Percentiles rank a stretch among this genome's conserved stretches.
Conservation (phyloP, 2,797 vertebrate species). For the Valencia hispanica region DNA sequence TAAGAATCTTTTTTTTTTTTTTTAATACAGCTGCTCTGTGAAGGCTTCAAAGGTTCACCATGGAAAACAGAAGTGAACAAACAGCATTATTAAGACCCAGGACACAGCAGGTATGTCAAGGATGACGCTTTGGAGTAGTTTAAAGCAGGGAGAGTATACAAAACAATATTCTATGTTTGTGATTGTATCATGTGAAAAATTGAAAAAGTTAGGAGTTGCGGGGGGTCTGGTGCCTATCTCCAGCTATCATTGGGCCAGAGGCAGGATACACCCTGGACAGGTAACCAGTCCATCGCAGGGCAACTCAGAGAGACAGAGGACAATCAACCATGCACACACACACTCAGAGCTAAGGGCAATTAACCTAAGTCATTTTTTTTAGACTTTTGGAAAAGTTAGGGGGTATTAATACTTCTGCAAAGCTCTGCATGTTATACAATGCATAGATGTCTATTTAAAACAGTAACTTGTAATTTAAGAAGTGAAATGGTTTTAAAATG, state of each 20-base stretch:
- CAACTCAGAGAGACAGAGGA: not conserved
- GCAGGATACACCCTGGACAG: too few relatives aligned
- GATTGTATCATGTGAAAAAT: not conserved
- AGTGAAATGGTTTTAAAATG: too few relatives aligned
- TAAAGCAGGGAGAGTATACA: not conserved
- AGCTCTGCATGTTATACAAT: not conserved
- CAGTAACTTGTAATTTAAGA: not conserved
- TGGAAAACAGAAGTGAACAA: not conserved
- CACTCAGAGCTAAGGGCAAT: too few relatives aligned
- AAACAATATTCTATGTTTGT: too few relatives aligned
- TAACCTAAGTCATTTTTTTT: too few relatives aligned
- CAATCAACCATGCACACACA: not conserved
- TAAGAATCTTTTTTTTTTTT: too few relatives aligned
- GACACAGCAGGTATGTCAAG: not conserved
- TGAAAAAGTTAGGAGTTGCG: too few relatives aligned
- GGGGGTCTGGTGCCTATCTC: too few relatives aligned
- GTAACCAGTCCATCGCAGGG: too few relatives aligned
- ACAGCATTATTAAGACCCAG: not conserved
- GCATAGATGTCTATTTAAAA: not conserved
- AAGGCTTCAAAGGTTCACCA: not conserved
- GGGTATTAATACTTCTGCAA: not conserved
- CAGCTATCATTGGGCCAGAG: too few relatives aligned
- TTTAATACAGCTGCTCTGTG: not conserved
- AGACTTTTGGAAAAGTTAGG: too few relatives aligned
- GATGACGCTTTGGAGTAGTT: not conserved